Base-by-base conservation (phyloP, 2,888 invertebrate species). In the Drosophila nr. perissopoda region DNA sequence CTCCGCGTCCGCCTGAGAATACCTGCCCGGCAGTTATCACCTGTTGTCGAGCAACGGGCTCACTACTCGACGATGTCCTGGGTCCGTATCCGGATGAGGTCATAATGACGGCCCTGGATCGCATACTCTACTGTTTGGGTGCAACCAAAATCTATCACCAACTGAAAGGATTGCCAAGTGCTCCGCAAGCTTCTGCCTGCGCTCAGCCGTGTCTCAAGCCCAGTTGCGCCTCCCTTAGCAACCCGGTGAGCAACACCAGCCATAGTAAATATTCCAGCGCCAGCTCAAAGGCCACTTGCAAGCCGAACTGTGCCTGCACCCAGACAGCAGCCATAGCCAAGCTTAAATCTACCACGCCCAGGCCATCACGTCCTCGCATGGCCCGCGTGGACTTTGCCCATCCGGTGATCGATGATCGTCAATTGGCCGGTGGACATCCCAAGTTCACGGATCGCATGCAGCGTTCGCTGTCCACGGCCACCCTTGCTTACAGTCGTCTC, bases 21-120 rank as follows among this genome's bases (percentile, higher is more conserved):
- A 1, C 21, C 31, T 34, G 11, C 2, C 48, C 31, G 6, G 34
- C n/a, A 11, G 29, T 21, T 3, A 10, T 10, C 11, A 13, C 36
- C 29, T 53, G 59, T 29, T 29, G 54, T 3, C 13, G 1, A 69
- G 51, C 21, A 67, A 4, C 2, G 0, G 18, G 4, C 1, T 6
- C 76, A 6, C 10, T 29, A 16, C 8, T 81, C 0, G 69, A 11
- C 1, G 72, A 85, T 61, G 56, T 76, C 16, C 48, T 91, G 0
- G 88, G 87, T 27, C 92, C 92, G 3, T 91, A 79, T 76, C 91
- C 92, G 8, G 92, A 92, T 65, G 92, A 92, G 61, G 63, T 89
- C 0, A 60, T 92, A 4, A 79, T 91, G 63, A 52, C 70, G 5
- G 72, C 72, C 1, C 48, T 92, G 33, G 92, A 92, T 74, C 87